Percentiles rank a stretch among this genome's conserved stretches.
Conservation (phyloP, 92 coral and sea anemone genomes). For the Phenganax marumi region DNA sequence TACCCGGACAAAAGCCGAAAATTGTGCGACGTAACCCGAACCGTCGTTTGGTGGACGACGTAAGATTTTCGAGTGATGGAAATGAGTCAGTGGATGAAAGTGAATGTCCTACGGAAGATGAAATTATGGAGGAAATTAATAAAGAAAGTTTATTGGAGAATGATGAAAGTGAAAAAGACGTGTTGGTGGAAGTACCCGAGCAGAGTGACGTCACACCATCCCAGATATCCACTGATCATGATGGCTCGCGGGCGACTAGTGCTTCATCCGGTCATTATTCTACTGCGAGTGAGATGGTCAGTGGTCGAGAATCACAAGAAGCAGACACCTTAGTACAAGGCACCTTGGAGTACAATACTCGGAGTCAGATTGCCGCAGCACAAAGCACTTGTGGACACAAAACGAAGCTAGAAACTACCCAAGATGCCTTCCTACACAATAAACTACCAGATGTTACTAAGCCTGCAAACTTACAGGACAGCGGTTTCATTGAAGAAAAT, state of each 20-base stretch:
- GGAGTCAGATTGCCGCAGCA: neutral
- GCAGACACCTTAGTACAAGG: neutral
- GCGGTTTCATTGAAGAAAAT: neutral
- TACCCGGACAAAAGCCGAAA: constrained; percentile 76
- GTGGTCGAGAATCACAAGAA: neutral
- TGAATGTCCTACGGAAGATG: constrained; percentile 62
- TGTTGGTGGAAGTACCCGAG: neutral
- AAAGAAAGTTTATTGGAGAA: constrained; percentile 46
- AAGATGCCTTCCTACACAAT: too few relatives aligned
- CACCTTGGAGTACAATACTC: neutral
- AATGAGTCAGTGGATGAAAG: constrained; percentile 48
- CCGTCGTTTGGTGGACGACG: constrained; percentile 29
- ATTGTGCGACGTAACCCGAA: constrained; percentile 29
- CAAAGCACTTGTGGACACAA: neutral
- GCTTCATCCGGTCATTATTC: constrained; percentile 45
- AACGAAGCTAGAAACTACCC: neutral
- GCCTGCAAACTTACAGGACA: neutral
- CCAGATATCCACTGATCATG: neutral
- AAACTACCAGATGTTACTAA: neutral
- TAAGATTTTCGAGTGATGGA: constrained; percentile 63
- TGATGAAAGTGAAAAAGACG: neutral
- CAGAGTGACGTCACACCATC: neutral
- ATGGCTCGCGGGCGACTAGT: constrained; percentile 37
- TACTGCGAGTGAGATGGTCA: constrained; percentile 33
- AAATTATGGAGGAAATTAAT: constrained; percentile 50